phyloP scores from a whole-genome alignment of 2,888 invertebrate genomes.

The Galeruca laticollis region DNA sequence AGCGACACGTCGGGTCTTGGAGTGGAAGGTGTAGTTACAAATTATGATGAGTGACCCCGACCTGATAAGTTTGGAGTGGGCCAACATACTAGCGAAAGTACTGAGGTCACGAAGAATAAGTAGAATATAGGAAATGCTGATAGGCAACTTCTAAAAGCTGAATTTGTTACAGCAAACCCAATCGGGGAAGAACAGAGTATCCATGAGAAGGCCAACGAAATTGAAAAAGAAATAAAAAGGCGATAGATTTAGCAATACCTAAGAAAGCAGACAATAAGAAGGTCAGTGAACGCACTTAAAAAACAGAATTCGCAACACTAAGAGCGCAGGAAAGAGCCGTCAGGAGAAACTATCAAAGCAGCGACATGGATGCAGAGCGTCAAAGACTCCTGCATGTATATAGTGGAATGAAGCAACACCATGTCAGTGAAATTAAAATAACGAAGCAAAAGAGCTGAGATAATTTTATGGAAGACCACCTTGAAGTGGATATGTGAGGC shows the following conservation, averaged over 20 bases:
- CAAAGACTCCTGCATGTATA: neutral
- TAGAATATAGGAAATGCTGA: constrained; percentile 16
- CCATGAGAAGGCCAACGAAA: neutral
- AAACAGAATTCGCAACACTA: neutral
- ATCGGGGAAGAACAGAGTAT: neutral
- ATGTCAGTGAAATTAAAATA: neutral
- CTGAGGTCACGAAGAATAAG: neutral
- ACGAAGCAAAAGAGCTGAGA: constrained; percentile 19
- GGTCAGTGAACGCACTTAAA: neutral
- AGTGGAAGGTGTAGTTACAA: constrained; percentile 1
- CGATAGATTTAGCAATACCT: neutral
- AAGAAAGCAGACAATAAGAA: neutral
- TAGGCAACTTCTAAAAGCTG: neutral
- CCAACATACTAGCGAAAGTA: neutral
- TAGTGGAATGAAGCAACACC: neutral
- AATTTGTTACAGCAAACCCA: neutral
- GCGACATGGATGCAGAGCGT: no score
- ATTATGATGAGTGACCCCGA: constrained; percentile 13
- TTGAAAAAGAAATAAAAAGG: neutral
- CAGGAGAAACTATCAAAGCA: constrained; percentile 7
- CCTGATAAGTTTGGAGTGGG: constrained; percentile 17
- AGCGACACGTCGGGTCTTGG: neutral
- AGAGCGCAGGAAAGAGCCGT: neutral
- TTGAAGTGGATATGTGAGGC: constrained; percentile 6
- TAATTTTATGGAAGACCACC: neutral